A percentile compares a stretch with the other conserved stretches of the same genome.
Conservation (phyloP, 2,888 invertebrate species). For the Standfussiana lucernea region DNA sequence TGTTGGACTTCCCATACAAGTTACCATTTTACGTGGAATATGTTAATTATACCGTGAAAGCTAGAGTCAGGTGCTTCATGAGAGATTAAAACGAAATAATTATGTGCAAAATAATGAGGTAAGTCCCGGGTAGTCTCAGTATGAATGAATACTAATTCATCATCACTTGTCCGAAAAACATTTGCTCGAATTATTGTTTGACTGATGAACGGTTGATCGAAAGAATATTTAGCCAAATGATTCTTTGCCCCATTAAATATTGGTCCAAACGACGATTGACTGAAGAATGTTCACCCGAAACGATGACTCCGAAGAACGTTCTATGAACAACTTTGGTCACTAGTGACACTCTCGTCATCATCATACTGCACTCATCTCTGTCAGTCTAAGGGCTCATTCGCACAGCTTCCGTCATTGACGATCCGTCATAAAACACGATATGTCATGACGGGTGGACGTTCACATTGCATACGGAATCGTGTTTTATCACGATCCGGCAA, state of each 20-base stretch:
- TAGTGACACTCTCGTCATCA: not conserved
- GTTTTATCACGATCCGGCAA: too few species aligned
- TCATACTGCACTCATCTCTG: not conserved
- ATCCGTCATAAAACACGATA: too few species aligned
- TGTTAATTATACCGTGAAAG: constrained; percentile 40
- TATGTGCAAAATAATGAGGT: constrained; percentile 9
- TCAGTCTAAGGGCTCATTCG: too few species aligned
- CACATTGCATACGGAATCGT: too few species aligned
- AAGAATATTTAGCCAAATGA: not conserved
- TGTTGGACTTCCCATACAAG: constrained; percentile 32
- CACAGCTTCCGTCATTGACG: too few species aligned
- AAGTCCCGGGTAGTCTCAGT: not conserved
- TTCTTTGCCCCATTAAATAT: not conserved
- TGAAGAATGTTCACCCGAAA: not conserved
- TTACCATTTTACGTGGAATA: constrained; percentile 30
- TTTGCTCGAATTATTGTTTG: not conserved
- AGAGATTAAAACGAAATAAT: constrained; percentile 3
- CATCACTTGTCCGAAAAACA: not conserved
- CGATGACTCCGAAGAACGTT: not conserved
- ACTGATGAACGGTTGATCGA: not conserved
- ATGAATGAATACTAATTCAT: not conserved
- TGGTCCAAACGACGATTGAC: not conserved
- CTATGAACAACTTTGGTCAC: not conserved
- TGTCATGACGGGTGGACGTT: too few species aligned
- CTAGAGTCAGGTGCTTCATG: constrained; percentile 24